Evolutionary conservation across 2,888 invertebrate species (phyloP), one percentile per base, ranked within the genome.

Genomic region (Nomada ruficornis): DNA sequence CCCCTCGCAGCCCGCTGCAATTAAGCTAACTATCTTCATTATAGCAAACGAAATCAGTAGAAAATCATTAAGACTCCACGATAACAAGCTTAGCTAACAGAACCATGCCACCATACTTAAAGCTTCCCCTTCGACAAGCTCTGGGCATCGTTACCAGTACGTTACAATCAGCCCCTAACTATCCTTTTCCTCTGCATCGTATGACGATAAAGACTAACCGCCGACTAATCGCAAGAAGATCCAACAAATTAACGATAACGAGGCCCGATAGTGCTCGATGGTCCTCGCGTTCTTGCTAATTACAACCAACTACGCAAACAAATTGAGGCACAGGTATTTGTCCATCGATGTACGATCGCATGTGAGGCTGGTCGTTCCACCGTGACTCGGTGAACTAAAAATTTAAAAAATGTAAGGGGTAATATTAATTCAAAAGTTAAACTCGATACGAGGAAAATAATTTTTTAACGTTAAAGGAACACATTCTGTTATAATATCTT

Each of bases 361-460:
- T 86, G 80, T 72, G 60, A 18, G 71, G 20, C 76, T 69, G 72
- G 73, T 76, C 77, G 74, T 86, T 72, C 76, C 62, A 76, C 80
- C 78, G 65, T 74, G 63, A 60, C 74, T 42, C 85, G 80, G 15
- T 11, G 3, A 10, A 1, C 47, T 7, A 7, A 9, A 36, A 15
- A 10, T 1, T 2, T 10, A 0, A 47, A 15, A 47, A 15, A 47
- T 26, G 26, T 26, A 26, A 26, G 26, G 26, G 26, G 26, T 26
- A 26, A 26, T 26, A 26, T 26, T 26, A 26, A 26, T 26, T 26
- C 2, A 26, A 26, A 26, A 2, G 2, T 26, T 26, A 26, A 26
- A 26, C 26, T 26, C 26, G 26, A 26, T 26, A 26, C 26, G 26
- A 36, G 5, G 36, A 36, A 36, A 36, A 7, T 36, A 36, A 36